Percentiles rank a stretch among this genome's conserved stretches.
Conservation (phyloP, 2,888 invertebrate species). For the Cephonodes hylas region DNA sequence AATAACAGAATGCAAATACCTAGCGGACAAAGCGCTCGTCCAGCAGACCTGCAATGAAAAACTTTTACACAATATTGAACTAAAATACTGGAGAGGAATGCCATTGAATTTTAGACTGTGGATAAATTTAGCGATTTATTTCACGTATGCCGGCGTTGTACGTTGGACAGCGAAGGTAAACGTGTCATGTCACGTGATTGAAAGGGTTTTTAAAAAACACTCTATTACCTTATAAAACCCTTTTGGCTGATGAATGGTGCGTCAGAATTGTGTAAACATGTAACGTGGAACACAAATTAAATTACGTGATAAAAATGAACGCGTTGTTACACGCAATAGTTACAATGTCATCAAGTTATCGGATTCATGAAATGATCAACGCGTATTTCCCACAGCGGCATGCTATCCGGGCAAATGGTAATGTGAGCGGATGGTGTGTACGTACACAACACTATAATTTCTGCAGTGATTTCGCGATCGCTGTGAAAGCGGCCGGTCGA, state of each 20-base stretch:
- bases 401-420: slow-evolving; percentile 42
- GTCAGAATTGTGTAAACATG: slow-evolving; percentile 27
- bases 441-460: slow-evolving; percentile 33
- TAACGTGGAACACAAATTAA: slow-evolving; percentile 9
- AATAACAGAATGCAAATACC: slow-evolving; percentile 77
- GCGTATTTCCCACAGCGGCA: slow-evolving; percentile 34
- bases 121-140: background rate
- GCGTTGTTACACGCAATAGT: slow-evolving; percentile 11
- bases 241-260: slow-evolving; percentile 6
- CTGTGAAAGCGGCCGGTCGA: slow-evolving; percentile 44
- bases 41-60: slow-evolving; percentile 31
- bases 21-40: slow-evolving; percentile 50
- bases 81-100: slow-evolving; percentile 21
- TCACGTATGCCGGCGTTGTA: background rate
- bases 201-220: slow-evolving; percentile 36
- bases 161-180: background rate
- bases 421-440: slow-evolving; percentile 28
- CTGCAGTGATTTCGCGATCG: slow-evolving; percentile 46
- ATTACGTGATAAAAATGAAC: background rate
- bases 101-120: slow-evolving; percentile 17
- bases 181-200: slow-evolving; percentile 36
- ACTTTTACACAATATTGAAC: slow-evolving; percentile 32
- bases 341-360: slow-evolving; percentile 38
- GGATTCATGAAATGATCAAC: slow-evolving; percentile 51
- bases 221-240: slow-evolving; percentile 23